Evolutionary conservation across 1,140 invertebrate species (phyloP).

Genomic region (Procambarus virginalis): DNA sequence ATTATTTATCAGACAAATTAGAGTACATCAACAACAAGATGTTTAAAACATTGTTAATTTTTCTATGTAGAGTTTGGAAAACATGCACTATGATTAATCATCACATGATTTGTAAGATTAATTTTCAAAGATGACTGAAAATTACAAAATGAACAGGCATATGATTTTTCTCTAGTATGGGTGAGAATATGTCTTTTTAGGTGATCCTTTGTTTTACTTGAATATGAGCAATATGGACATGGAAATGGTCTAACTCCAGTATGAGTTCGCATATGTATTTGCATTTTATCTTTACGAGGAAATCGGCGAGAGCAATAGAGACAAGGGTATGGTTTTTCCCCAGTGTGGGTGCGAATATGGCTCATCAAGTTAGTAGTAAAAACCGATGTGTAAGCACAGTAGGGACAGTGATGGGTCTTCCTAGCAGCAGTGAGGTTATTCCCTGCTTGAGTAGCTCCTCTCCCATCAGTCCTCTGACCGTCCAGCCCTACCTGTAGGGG

Average conservation of each 20-base stretch:
- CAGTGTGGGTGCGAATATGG: constrained; percentile 43
- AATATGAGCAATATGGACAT: constrained; percentile 25
- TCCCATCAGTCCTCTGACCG: constrained; percentile 19
- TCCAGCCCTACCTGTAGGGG: constrained; percentile 40
- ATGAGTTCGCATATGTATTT: constrained; percentile 29
- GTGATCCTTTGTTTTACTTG: neutral
- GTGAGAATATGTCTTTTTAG: constrained; percentile 9
- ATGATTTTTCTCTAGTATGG: neutral
- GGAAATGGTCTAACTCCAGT: constrained; percentile 23
- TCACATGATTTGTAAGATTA: neutral
- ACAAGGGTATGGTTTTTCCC: constrained; percentile 28
- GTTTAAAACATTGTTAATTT: neutral
- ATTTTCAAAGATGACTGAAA: neutral
- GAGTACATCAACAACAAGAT: too few species aligned
- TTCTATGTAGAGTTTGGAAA: neutral
- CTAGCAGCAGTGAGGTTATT: neutral
- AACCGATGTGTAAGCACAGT: constrained; percentile 29
- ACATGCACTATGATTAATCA: neutral
- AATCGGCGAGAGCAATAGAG: constrained; percentile 21
- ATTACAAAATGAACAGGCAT: constrained; percentile 6
- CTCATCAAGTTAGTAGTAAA: constrained; percentile 31
- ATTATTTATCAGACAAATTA: too few species aligned
- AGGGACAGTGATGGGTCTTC: constrained; percentile 27
- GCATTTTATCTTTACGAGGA: constrained; percentile 25
- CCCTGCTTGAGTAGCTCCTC: neutral